phyloP scores from a whole-genome alignment of 2,888 invertebrate species.

The Drosophila pseudotakahashii region DNA sequence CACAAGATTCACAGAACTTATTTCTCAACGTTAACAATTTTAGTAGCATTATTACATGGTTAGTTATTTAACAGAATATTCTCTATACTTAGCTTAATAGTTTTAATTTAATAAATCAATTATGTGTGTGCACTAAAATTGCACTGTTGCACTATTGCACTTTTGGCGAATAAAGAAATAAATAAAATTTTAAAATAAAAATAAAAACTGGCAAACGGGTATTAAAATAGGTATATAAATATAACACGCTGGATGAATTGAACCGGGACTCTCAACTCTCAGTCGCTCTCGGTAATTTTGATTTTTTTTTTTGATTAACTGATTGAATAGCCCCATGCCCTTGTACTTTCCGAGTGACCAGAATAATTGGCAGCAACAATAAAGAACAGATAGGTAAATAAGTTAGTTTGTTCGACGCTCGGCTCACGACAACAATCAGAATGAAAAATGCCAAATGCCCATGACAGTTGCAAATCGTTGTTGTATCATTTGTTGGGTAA shows the following conservation, averaged over 20 bases:
- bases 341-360: constrained; percentile 1
- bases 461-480: constrained; percentile 10
- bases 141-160: too few species aligned
- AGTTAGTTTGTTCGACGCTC: background rate
- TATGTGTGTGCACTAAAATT: too few species aligned
- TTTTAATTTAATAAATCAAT: too few species aligned
- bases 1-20: too few species aligned
- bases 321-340: constrained; percentile 1
- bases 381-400: constrained; percentile 12
- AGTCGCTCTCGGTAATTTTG: background rate
- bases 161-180: too few species aligned
- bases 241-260: background rate
- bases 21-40: too few species aligned
- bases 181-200: too few species aligned
- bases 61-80: too few species aligned
- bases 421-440: constrained; percentile 7
- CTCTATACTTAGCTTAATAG: too few species aligned
- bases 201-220: too few species aligned
- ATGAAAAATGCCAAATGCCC: constrained; percentile 13
- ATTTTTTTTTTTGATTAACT: background rate
- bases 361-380: constrained; percentile 15
- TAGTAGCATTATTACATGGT: too few species aligned
- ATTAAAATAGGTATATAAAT: background rate
- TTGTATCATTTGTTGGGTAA: constrained; percentile 30
- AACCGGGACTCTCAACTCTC: background rate